Percentiles rank a stretch among this genome's conserved stretches.
Conservation (phyloP, 2,888 invertebrate species). For the Oconnorella tubifera region DNA sequence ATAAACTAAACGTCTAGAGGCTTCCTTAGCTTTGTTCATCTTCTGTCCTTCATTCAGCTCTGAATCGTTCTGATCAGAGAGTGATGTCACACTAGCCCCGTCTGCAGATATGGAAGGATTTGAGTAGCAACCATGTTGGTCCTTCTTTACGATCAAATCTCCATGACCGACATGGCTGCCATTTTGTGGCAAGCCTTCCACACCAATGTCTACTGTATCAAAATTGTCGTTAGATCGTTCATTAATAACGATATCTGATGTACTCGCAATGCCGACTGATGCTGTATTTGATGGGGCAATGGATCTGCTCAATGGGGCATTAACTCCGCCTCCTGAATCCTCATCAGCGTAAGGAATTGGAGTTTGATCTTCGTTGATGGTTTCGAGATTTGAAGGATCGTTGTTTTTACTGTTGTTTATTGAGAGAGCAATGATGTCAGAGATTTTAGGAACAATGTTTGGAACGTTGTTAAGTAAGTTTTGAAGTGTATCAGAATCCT, state of each 20-base stretch:
- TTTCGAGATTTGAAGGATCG: slow-evolving; percentile 3
- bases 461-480: slow-evolving; percentile 12
- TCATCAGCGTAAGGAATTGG: neutral
- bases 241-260: neutral
- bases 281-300: neutral
- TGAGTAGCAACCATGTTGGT: slow-evolving; percentile 6
- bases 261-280: no score
- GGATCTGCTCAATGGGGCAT: neutral
- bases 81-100: neutral
- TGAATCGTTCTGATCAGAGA: no score
- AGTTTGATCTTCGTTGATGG: slow-evolving; percentile 6
- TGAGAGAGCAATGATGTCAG: neutral
- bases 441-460: slow-evolving; percentile 16
- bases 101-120: neutral
- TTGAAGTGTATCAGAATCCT: slow-evolving; percentile 17
- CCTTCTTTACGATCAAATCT: neutral
- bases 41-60: neutral
- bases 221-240: neutral
- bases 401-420: neutral
- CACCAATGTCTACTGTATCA: slow-evolving; percentile 1
- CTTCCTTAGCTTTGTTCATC: neutral
- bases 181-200: neutral
- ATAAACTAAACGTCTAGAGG: neutral
- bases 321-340: neutral
- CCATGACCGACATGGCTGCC: neutral